Evolutionary conservation across 2,888 invertebrate genomes (phyloP), one percentile per base, ranked within the genome.

Genomic region (Drosophila peninsularis): DNA sequence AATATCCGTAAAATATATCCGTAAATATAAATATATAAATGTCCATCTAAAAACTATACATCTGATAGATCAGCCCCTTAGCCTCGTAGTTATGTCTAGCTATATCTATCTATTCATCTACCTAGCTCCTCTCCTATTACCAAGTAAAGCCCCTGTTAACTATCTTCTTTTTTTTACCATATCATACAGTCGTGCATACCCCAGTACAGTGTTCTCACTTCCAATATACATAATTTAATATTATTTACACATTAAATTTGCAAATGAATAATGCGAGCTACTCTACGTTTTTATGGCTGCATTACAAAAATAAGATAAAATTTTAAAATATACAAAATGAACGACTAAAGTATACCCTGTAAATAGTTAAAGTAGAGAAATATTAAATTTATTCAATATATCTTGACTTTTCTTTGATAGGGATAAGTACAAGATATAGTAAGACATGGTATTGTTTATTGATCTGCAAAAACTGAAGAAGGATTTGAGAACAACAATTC

Each of bases 171-270:
- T n/a, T 42, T 24, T 1, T 9, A n/a, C 10, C n/a, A 13, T 30
- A 41, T 41, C 9, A 6, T 9, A 17, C 0, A 54, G 41, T 41
- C 41, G 21, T 19, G 13, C 14, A 41, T 11, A n/a, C 41, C 41
- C 41, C 14, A n/a, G 3, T n/a, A 9, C n/a, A 14, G 7, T 17
- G 7, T 17, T 27, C 11, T 6, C 13, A 5, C 13, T 30, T 19
- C 36, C 36, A 60, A 45, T 41, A n/a, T 17, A 11, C 10, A 42
- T 42, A 21, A 30, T 41, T 68, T 50, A 30, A 64, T 30, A 49
- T 39, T 80, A 81, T 81, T 81, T 87, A 75, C 66, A 75, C 82
- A 80, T 83, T 80, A 87, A 83, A 77, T 39, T 79, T 77, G 74
- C 60, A 80, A 80, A 84, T 87, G 80, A 85, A 80, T 87, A 69